Conservation (phyloP, 2,797 vertebrate species). For the Mergus octosetaceus region DNA sequence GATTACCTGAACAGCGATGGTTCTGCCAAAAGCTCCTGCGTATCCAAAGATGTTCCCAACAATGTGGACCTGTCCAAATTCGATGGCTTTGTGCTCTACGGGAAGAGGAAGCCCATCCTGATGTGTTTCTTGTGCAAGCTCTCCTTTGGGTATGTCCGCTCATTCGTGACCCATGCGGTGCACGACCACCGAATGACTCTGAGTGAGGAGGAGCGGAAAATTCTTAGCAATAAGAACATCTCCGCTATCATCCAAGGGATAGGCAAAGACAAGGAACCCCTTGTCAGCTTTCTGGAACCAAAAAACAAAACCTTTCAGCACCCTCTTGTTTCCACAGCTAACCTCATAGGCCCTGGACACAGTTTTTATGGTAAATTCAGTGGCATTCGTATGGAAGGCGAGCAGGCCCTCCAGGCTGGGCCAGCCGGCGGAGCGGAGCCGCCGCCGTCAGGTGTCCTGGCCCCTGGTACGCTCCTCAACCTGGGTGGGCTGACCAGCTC, state of each 20-base stretch:
- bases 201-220: conserved; percentile 95
- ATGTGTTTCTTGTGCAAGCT: conserved; percentile 99
- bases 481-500: conserved; percentile 90
- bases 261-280: conserved; percentile 99
- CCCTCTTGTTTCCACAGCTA: conserved; percentile 88
- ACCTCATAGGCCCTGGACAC: conserved; percentile 94
- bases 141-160: conserved; percentile 98
- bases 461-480: conserved; percentile 86
- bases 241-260: conserved; percentile 99
- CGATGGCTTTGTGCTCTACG: conserved; percentile 96
- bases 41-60: conserved; percentile 99
- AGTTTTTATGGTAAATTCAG: conserved; percentile 99
- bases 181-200: conserved; percentile 99
- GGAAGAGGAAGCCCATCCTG: conserved; percentile 99
- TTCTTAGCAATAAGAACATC: conserved; percentile 97
- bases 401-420: conserved; percentile 84
- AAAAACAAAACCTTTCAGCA: conserved; percentile 96
- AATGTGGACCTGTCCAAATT: conserved; percentile 99
- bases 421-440: conserved; percentile 67
- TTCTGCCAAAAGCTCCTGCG: conserved; percentile 99
- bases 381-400: conserved; percentile 94
- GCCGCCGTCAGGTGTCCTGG: conserved; percentile 81
- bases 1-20: conserved; percentile 99
- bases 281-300: conserved; percentile 99
- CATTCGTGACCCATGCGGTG: conserved; percentile 97